Evolutionary conservation across 2,113 vertebrate species (phyloP), one percentile per base, ranked within the genome.

Genomic region (Rallus limicola): DNA sequence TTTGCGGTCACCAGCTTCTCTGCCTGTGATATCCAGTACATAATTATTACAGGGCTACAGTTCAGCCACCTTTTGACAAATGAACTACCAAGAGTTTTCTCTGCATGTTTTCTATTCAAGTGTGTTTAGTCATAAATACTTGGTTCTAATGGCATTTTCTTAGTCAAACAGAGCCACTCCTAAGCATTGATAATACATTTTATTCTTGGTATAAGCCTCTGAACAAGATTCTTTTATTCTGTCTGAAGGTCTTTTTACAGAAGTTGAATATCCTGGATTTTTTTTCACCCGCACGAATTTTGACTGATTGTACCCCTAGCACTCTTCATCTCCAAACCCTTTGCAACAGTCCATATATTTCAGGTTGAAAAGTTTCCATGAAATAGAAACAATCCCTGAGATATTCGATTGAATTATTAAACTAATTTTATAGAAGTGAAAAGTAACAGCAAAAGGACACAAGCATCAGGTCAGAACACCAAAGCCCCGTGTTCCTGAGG

Each of bases 1-100:
- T 21, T 40, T 44, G 93, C 2, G 95, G 97, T 97, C 96, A 58
- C 40, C 84, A 94, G 67, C 64, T 81, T 64, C 94, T 84, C 80
- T 93, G 75, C 88, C 92, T 81, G 92, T 17, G 38, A 96, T 94
- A 96, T 67, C 88, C 96, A 97, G 95, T 59, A 90, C 89, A 93
- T 79, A 86, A 97, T 95, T 86, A 94, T 19, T 91, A 69, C 92
- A 88, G 96, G 96, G 97, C 97, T 62, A 34, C 31, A 29, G 82
- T 97, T 96, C 97, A 97, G 89, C 24, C 82, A 83, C 36, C 79
- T 77, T 95, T 91, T 92, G 93, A 95, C 94, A 96, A 96, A 96
- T 79, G 78, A 96, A 75, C 81, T 71, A 95, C 71, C 86, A 55
- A 64, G 86, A 25, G 28, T 82, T 94, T 92, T 92, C 76, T 74